Conservation (phyloP, 2,888 invertebrate genomes). For the Drosophila pseudotakahashii region DNA sequence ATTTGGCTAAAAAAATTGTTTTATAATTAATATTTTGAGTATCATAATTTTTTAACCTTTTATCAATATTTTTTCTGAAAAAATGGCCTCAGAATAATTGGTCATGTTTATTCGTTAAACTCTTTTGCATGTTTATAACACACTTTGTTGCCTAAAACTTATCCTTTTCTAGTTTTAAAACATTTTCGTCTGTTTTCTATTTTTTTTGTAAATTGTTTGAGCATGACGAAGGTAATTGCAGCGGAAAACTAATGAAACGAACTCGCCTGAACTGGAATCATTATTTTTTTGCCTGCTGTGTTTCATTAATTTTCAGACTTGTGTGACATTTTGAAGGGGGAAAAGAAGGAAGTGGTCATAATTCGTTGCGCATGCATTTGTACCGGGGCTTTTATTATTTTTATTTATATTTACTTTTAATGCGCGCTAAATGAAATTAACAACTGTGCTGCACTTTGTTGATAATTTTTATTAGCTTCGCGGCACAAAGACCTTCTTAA, state of each 20-base stretch:
- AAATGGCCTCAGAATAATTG: no score
- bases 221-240: constrained; percentile 56
- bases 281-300: constrained; percentile 21
- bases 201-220: constrained; percentile 25
- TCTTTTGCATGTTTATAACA: constrained; percentile 1
- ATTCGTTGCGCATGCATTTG: constrained; percentile 52
- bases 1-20: no score
- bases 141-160: not conserved
- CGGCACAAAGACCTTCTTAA: constrained; percentile 56
- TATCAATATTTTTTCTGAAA: no score
- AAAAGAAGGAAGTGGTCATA: constrained; percentile 25
- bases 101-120: not conserved
- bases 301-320: constrained; percentile 49
- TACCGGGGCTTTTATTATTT: constrained; percentile 23
- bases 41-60: no score
- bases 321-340: constrained; percentile 50
- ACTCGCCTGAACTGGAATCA: constrained; percentile 26
- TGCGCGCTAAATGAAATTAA: constrained; percentile 58
- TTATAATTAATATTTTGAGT: no score
- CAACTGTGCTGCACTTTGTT: constrained; percentile 54
- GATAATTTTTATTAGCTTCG: constrained; percentile 56
- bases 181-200: not conserved
- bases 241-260: constrained; percentile 42
- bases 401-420: constrained; percentile 35
- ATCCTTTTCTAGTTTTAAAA: not conserved